Evolutionary conservation across 2,113 vertebrate genomes (phyloP).

Genomic region (Ploceus nigricollis): DNA sequence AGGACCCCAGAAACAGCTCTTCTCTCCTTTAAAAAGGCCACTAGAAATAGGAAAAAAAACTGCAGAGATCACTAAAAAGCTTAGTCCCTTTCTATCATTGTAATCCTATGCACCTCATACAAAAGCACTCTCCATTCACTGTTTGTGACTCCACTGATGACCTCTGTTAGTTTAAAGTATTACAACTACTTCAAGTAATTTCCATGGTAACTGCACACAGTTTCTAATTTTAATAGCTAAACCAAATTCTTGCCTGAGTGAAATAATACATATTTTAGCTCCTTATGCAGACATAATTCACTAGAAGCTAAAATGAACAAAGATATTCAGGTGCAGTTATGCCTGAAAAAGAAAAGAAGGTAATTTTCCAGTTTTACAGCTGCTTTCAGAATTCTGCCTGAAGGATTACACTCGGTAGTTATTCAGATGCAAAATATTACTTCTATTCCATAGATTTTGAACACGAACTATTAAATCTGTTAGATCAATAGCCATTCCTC

Average conservation of each 20-base stretch:
- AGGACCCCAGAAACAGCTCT: not conserved
- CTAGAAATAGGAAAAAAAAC: not conserved
- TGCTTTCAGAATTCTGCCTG: slow-evolving; percentile 66
- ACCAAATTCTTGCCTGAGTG: not conserved
- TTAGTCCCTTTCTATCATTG: not conserved
- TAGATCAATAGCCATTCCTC: slow-evolving; percentile 66
- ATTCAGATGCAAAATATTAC: slow-evolving; percentile 68
- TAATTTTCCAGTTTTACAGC: slow-evolving; percentile 70
- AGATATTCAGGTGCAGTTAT: slow-evolving; percentile 59
- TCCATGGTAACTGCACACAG: not conserved
- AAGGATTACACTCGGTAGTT: slow-evolving; percentile 63
- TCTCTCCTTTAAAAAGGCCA: not conserved
- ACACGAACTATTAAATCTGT: slow-evolving; percentile 65
- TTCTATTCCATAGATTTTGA: slow-evolving; percentile 66
- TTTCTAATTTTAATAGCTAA: not conserved
- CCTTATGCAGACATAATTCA: slow-evolving; percentile 45
- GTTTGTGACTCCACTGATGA: not conserved
- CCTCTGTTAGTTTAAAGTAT: slow-evolving; percentile 32
- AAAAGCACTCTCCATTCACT: not conserved
- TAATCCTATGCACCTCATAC: not conserved
- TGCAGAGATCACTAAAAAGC: not conserved
- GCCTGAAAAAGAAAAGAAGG: slow-evolving; percentile 57
- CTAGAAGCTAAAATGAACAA: slow-evolving; percentile 49
- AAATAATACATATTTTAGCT: slow-evolving; percentile 27
- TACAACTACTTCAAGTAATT: slow-evolving; percentile 1